phyloP scores from a whole-genome alignment of 2,888 invertebrate species.

The Drosophila meridionalis region DNA sequence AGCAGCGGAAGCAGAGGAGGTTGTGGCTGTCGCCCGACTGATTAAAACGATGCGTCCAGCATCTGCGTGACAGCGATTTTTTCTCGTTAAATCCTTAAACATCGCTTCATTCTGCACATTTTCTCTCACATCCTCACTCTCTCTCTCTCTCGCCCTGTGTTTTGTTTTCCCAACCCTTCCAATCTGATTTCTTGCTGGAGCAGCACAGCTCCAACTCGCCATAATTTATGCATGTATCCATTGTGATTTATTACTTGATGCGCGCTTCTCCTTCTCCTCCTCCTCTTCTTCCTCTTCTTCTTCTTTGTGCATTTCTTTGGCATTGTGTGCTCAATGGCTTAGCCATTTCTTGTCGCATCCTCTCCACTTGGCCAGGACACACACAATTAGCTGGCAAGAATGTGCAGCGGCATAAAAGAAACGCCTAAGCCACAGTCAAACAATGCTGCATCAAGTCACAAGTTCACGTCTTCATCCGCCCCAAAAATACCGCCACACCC shows the following conservation, averaged over 20 bases:
- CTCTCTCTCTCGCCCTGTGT: neutral
- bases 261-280: neutral
- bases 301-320: conserved; percentile 14
- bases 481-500: neutral
- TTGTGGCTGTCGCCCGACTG: conserved; percentile 60
- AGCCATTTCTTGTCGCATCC: conserved; percentile 57
- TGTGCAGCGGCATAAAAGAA: conserved; percentile 59
- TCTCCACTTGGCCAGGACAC: conserved; percentile 45
- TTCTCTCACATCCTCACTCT: too few relatives aligned
- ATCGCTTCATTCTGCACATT: conserved; percentile 55
- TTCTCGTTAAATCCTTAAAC: conserved; percentile 80
- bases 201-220: conserved; percentile 23
- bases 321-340: conserved; percentile 64
- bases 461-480: conserved; percentile 37
- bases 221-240: conserved; percentile 82
- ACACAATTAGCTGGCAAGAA: conserved; percentile 75
- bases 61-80: conserved; percentile 70
- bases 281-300: neutral
- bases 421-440: conserved; percentile 66
- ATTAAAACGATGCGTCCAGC: conserved; percentile 72
- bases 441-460: conserved; percentile 57
- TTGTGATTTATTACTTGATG: conserved; percentile 74
- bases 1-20: neutral
- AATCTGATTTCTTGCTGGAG: conserved; percentile 45
- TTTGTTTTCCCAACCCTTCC: conserved; percentile 13